Base-by-base conservation (phyloP, 1,140 invertebrate species). In the Aricia agestis region DNA sequence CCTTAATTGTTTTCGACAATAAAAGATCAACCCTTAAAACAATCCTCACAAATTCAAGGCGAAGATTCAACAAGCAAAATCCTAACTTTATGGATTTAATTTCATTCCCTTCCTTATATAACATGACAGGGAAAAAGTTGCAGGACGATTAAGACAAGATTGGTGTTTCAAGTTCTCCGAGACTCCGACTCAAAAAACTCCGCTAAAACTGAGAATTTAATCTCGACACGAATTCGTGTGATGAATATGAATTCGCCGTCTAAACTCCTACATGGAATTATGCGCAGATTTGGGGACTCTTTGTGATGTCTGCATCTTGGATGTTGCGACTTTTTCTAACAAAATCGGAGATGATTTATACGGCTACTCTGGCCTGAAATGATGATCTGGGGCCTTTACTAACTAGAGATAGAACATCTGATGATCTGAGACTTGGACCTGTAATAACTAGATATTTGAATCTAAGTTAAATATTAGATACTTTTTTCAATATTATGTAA, bases 121-220 rank as follows among this genome's bases (percentile, higher is more conserved):
- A 63, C 59, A 63, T 25, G 59, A 63, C 59, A 63, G 59, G 59
- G 59, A 25, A 63, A 63, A 63, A 63, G 59, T 63, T 63, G 19
- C 59, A 63, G 59, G 59, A 63, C 59, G 59, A 63, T 63, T 63
- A 63, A 63, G 59, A 63, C 59, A 63, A 63, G 59, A 63, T 63
- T 63, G 59, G 59, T 63, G 59, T 63, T 63, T 63, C 59, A 63
- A 63, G 59, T 63, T 63, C 18, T 63, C 25, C 58, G 58, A 18
- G 58, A 17, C 11, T 13, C n/a, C n/a, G 17, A 63, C 59, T 63
- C 59, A 25, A 63, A 63, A 63, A 63, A 19, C 19, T 63, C 59
- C 18, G 59, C 10, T 19, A 63, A 63, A 63, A 63, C 59, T 63
- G 18, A 63, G 18, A 63, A 63, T 63, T 63, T 63, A 63, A 63